Percentiles rank a stretch among this genome's conserved stretches.
Evolutionary conservation across 2,888 invertebrate genomes (phyloP).

Genomic region (Corythucha ciliata): DNA sequence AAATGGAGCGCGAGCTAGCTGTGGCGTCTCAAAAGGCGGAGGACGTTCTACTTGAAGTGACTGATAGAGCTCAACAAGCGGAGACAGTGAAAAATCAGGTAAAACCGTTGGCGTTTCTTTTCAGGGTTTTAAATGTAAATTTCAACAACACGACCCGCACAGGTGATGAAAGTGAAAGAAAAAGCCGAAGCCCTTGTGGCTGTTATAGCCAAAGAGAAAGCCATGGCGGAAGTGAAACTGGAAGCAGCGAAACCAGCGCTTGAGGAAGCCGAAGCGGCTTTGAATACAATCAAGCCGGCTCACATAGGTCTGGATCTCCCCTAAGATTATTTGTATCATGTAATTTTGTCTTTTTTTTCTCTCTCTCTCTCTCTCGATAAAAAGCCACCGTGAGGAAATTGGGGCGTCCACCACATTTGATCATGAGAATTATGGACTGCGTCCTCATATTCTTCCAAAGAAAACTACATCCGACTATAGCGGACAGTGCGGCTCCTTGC

Average conservation of each 20-base stretch:
- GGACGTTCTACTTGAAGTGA: constrained; percentile 65
- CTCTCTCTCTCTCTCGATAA: no score
- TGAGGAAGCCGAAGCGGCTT: constrained; percentile 87
- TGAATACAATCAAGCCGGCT: constrained; percentile 93
- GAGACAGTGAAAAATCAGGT: constrained; percentile 85
- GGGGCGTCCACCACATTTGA: constrained; percentile 89
- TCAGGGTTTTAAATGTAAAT: neutral
- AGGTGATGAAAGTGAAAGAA: constrained; percentile 87
- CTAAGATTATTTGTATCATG: neutral
- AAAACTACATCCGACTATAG: constrained; percentile 68
- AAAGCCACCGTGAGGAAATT: constrained; percentile 82
- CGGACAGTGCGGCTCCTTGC: constrained; percentile 71
- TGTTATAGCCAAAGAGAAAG: constrained; percentile 82
- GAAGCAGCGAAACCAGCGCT: constrained; percentile 93
- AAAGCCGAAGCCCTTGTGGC: constrained; percentile 83
- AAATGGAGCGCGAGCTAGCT: constrained; percentile 89
- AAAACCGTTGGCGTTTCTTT: neutral
- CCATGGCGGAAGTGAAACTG: constrained; percentile 79
- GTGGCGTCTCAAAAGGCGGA: constrained; percentile 71
- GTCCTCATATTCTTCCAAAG: constrained; percentile 87
- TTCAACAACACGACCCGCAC: neutral
- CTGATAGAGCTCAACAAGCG: constrained; percentile 87
- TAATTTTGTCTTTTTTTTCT: constrained; percentile 8
- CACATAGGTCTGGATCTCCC: constrained; percentile 56
- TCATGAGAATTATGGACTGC: constrained; percentile 97